Conservation (phyloP, 2,113 vertebrate genomes). For the Acrocephalus kingi region DNA sequence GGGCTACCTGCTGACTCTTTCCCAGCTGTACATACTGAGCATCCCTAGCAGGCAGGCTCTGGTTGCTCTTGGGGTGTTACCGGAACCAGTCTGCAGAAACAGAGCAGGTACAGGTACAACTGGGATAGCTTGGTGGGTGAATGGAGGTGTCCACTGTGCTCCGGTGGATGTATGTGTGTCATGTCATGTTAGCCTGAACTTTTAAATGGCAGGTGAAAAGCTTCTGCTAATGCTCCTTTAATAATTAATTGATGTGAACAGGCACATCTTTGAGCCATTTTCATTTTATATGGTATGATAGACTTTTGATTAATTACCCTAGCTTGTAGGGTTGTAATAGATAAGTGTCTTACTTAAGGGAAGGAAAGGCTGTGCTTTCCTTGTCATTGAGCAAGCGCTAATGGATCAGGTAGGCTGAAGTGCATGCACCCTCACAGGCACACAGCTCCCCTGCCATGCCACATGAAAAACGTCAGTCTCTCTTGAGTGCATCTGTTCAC, state of each 20-base stretch:
- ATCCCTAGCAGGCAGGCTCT: background rate
- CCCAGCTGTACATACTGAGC: rapidly evolving
- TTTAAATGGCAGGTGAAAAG: slow-evolving; percentile 60
- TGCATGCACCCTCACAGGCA: background rate
- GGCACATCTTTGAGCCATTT: slow-evolving; percentile 61
- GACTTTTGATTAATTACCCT: slow-evolving; percentile 68
- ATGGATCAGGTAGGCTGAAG: slow-evolving; percentile 27
- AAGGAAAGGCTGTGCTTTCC: slow-evolving; percentile 47
- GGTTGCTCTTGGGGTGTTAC: background rate
- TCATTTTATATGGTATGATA: slow-evolving; percentile 63
- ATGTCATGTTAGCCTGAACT: slow-evolving; percentile 6
- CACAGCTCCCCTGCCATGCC: background rate
- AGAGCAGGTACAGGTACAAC: background rate
- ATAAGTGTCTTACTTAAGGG: slow-evolving; percentile 39
- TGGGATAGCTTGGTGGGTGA: background rate
- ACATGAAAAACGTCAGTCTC: background rate
- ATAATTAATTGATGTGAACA: slow-evolving; percentile 67
- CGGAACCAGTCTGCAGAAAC: background rate
- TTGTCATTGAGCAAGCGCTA: slow-evolving; percentile 41
- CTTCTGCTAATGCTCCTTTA: slow-evolving; percentile 61
- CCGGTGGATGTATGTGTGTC: background rate
- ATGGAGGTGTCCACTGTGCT: background rate
- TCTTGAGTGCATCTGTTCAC: background rate
- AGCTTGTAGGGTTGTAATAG: slow-evolving; percentile 50
- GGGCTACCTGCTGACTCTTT: background rate